These are phyloP conservation scores for Pteropus alecto DNA, from an alignment of 2,113 vertebrate genomes.

Conservation along the genomic window DNA sequence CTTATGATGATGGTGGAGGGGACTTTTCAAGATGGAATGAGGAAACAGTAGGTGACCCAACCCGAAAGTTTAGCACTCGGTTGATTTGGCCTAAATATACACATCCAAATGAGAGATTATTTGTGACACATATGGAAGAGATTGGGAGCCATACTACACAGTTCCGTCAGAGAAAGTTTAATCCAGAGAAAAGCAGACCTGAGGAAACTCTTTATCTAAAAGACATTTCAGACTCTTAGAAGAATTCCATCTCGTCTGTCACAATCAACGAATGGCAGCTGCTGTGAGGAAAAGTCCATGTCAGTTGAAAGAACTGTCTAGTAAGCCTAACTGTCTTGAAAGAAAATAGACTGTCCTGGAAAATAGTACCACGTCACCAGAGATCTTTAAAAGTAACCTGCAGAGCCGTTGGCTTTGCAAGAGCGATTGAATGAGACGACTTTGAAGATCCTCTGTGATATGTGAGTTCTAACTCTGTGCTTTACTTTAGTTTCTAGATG, in stretches of 20 bases:
- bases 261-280: not conserved
- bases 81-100: not conserved
- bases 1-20: not conserved
- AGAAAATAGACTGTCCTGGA: not conserved
- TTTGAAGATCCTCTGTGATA: not conserved
- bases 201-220: not conserved
- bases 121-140: not conserved
- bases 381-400: not conserved
- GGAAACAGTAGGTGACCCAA: not conserved
- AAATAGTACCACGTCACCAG: not conserved
- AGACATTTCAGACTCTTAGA: not conserved
- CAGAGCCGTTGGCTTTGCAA: not conserved
- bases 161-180: not conserved
- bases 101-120: not conserved
- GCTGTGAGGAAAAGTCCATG: not conserved
- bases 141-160: not conserved
- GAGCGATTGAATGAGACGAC: not conserved
- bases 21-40: not conserved
- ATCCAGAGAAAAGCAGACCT: not conserved
- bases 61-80: not conserved
- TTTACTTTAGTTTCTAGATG: conserved; percentile 90
- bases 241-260: not conserved
- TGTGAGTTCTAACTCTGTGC: not conserved
- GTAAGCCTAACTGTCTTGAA: not conserved
- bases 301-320: not conserved